A percentile compares a stretch with the other conserved stretches of the same genome.
Evolutionary conservation across 2,888 invertebrate genomes (phyloP).

Genomic region (Argynnis bischoffii): DNA sequence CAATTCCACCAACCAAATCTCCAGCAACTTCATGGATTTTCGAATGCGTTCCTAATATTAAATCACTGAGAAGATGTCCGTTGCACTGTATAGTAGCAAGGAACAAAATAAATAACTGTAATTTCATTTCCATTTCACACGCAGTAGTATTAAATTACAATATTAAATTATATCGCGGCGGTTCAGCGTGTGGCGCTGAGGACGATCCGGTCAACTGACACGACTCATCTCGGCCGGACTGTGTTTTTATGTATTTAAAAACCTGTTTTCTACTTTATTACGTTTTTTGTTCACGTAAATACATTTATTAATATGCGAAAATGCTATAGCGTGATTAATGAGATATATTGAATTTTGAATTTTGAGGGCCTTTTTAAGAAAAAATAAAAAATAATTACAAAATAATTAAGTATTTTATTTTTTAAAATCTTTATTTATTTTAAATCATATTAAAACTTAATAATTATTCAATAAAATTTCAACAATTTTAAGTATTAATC

Average conservation of each 20-base stretch:
- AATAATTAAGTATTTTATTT: too few species aligned
- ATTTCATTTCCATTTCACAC: slow-evolving; percentile 31
- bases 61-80: slow-evolving; percentile 24
- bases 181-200: slow-evolving; percentile 39
- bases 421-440: too few species aligned
- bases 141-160: slow-evolving; percentile 1
- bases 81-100: slow-evolving; percentile 36
- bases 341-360: too few species aligned
- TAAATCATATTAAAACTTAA: too few species aligned
- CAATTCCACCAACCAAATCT: slow-evolving; percentile 52
- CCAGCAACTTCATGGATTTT: slow-evolving; percentile 54
- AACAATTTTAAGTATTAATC: too few species aligned
- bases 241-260: slow-evolving; percentile 38
- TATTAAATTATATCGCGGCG: slow-evolving; percentile 13
- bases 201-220: slow-evolving; percentile 49
- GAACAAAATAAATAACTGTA: slow-evolving; percentile 37
- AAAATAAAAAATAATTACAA: too few species aligned
- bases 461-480: too few species aligned
- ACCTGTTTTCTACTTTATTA: slow-evolving; percentile 36
- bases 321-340: too few species aligned
- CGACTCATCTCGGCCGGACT: slow-evolving; percentile 46
- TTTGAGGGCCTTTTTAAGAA: too few species aligned
- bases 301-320: slow-evolving; percentile 2
- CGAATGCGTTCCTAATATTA: slow-evolving; percentile 24
- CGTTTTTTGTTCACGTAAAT: slow-evolving; percentile 17